Conservation (phyloP, 2,113 vertebrate genomes). For the Antechinus flavipes region DNA sequence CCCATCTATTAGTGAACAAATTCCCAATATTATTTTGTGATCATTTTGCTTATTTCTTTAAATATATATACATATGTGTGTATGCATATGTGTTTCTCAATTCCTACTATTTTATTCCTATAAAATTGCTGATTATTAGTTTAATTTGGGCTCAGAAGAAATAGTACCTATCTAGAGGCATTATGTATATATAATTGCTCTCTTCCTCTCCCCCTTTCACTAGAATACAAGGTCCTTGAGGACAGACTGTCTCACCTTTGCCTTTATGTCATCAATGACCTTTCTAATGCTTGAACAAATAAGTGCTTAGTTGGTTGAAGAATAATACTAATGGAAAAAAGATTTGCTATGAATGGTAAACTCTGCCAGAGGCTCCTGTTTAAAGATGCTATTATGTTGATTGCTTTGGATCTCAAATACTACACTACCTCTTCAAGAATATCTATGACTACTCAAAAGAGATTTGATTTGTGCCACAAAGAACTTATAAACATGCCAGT, state of each 20-base stretch:
- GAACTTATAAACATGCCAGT: neutral
- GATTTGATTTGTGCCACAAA: neutral
- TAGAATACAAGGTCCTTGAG: neutral
- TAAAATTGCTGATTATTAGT: neutral
- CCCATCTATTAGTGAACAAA: neutral
- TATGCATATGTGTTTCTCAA: neutral
- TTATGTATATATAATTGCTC: neutral
- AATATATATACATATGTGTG: neutral
- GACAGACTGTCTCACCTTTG: neutral
- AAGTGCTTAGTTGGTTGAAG: neutral
- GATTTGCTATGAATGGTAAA: neutral
- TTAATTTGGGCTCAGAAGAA: slow-evolving; percentile 21
- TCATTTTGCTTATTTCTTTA: neutral
- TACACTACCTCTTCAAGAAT: neutral
- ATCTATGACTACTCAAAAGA: neutral
- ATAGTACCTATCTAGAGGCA: neutral
- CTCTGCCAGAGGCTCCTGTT: neutral
- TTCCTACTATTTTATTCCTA: neutral
- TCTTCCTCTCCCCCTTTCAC: neutral
- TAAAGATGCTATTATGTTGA: neutral
- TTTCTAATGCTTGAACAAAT: neutral
- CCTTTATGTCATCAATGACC: neutral
- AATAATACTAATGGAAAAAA: neutral
- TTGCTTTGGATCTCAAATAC: neutral
- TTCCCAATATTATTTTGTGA: neutral